Evolutionary conservation across 2,113 vertebrate genomes (phyloP).

Genomic region (Alligator mississippiensis): DNA sequence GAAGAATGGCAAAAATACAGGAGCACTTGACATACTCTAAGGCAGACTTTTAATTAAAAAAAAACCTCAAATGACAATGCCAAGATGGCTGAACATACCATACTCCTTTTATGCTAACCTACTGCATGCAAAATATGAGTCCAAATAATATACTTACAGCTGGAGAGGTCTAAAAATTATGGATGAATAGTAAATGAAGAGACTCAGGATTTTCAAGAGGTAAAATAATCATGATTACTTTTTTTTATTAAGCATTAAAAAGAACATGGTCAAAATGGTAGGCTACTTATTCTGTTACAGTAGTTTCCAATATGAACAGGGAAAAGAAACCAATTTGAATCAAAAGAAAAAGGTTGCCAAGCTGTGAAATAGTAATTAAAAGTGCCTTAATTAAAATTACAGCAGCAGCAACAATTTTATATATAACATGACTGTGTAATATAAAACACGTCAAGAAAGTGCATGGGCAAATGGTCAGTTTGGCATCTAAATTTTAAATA

Average conservation of each 20-base stretch:
- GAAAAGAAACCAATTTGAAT: not conserved
- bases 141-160: slow-evolving; percentile 17
- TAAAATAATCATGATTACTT: not conserved
- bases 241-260: not conserved
- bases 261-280: not conserved
- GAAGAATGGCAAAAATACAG: slow-evolving; percentile 83
- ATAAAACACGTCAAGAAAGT: not conserved
- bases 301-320: not conserved
- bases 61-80: slow-evolving; percentile 77
- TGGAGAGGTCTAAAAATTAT: slow-evolving; percentile 14
- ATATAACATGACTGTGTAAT: not conserved
- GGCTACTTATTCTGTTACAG: not conserved
- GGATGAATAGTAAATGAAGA: slow-evolving; percentile 20
- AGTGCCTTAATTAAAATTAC: not conserved
- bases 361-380: not conserved
- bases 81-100: slow-evolving; percentile 75
- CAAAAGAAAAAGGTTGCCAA: not conserved
- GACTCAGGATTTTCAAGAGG: not conserved
- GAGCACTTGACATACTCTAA: slow-evolving; percentile 83
- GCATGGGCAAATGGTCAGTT: slow-evolving; percentile 9
- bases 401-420: not conserved
- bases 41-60: slow-evolving; percentile 85
- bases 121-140: not conserved
- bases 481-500: not conserved
- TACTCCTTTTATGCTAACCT: slow-evolving; percentile 58